Percentiles rank a stretch among this genome's conserved stretches.
Conservation (phyloP, 92 coral and sea anemone genomes). For the Montipora capitata region DNA sequence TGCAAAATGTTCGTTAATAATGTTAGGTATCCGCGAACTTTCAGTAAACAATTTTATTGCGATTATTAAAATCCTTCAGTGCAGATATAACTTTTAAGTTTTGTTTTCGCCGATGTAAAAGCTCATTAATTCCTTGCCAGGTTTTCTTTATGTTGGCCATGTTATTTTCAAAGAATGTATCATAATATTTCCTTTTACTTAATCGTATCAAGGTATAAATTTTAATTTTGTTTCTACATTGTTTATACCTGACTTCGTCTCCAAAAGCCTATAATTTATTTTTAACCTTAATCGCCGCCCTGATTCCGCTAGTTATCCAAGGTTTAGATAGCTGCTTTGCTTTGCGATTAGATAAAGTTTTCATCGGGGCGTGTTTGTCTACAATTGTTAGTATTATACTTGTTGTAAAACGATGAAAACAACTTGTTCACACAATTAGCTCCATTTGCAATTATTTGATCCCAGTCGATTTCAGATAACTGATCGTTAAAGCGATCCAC, state of each 20-base stretch:
- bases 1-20: constrained; percentile 64
- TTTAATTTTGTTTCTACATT: constrained; percentile 24
- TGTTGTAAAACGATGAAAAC: constrained; percentile 40
- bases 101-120: constrained; percentile 12
- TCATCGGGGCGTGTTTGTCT: constrained; percentile 53
- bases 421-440: constrained; percentile 18
- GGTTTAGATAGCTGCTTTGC: constrained; percentile 16
- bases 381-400: constrained; percentile 37
- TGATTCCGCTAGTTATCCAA: constrained; percentile 52
- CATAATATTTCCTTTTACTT: constrained; percentile 38
- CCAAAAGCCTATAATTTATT: constrained; percentile 31
- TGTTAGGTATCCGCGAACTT: constrained; percentile 34
- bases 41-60: constrained; percentile 42
- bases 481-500: constrained; percentile 50
- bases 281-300: constrained; percentile 40
- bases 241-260: constrained; percentile 34
- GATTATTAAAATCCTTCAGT: constrained; percentile 20
- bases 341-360: constrained; percentile 43
- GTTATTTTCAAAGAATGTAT: constrained; percentile 34
- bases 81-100: constrained; percentile 30
- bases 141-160: constrained; percentile 49
- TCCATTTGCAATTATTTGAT: constrained; percentile 6
- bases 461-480: constrained; percentile 43
- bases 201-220: constrained; percentile 23
- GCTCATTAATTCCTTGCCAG: constrained; percentile 49